Conservation (phyloP, 2,888 invertebrate species). For the Nomada lathburiana region DNA sequence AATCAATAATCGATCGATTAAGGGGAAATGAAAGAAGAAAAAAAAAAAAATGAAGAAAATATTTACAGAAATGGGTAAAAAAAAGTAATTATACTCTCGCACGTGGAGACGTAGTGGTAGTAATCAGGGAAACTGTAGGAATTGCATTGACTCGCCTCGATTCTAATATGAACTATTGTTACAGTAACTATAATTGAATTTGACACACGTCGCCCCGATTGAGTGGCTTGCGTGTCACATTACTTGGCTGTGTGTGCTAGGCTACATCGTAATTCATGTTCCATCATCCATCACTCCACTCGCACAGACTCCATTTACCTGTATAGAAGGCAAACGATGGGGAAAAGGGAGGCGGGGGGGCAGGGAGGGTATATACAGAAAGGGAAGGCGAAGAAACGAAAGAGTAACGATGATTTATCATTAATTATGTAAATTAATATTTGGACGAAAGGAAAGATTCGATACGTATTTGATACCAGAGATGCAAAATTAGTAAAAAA, state of each 20-base stretch:
- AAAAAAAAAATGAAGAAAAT: constrained; percentile 42
- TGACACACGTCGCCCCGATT: constrained; percentile 67
- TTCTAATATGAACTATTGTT: constrained; percentile 73
- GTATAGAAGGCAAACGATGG: constrained; percentile 41
- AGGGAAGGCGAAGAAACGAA: neutral
- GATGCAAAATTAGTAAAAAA: neutral
- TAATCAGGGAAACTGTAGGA: constrained; percentile 79
- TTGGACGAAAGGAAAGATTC: neutral
- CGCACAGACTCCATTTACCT: constrained; percentile 68
- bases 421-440: constrained; percentile 41
- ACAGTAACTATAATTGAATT: constrained; percentile 72
- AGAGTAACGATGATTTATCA: constrained; percentile 34
- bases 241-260: constrained; percentile 84
- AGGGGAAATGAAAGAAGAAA: constrained; percentile 53
- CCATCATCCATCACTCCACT: constrained; percentile 76
- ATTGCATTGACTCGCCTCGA: constrained; percentile 80
- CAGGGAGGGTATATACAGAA: no score
- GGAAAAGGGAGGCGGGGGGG: neutral
- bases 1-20: constrained; percentile 69
- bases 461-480: constrained; percentile 34
- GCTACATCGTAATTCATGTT: constrained; percentile 80
- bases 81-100: constrained; percentile 67
- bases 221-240: constrained; percentile 76
- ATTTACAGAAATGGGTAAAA: constrained; percentile 58
- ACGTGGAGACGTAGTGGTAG: constrained; percentile 73